A percentile compares a stretch with the other conserved stretches of the same genome.
These are phyloP conservation scores for Urocolius indicus DNA, from an alignment of 2,113 vertebrate species.

Conservation along the genomic window DNA sequence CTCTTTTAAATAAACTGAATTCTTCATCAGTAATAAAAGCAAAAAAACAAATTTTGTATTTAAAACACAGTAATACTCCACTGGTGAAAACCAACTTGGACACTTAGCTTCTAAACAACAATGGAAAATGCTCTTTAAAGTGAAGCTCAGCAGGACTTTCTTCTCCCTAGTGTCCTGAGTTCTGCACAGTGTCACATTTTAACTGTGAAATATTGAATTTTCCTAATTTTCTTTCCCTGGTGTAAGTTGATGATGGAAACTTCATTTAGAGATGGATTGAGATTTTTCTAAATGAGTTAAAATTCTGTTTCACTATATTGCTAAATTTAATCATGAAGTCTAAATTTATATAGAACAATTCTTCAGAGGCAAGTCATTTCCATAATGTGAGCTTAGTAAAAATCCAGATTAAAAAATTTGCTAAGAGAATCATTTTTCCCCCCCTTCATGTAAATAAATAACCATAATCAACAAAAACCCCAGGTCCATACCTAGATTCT, in stretches of 20 bases:
- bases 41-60: background rate
- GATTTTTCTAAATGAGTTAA: constrained; percentile 43
- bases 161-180: background rate
- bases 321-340: constrained; percentile 41
- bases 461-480: background rate
- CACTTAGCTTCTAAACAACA: background rate
- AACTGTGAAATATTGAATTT: constrained; percentile 24
- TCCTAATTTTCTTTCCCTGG: background rate
- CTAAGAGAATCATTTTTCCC: background rate
- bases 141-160: background rate
- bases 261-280: constrained; percentile 37
- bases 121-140: background rate
- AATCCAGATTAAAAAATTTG: background rate
- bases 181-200: constrained; percentile 9
- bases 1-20: background rate
- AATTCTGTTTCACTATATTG: constrained; percentile 16
- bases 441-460: background rate
- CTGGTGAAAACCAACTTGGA: background rate
- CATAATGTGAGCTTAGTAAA: background rate
- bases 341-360: constrained; percentile 38
- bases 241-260: constrained; percentile 23
- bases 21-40: background rate
- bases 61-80: background rate
- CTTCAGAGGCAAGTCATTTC: constrained; percentile 31
- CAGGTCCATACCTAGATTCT: background rate